Evolutionary conservation across 37 sponge, comb jelly and placozoan genomes (phyloP).

Genomic region (Beroe ovata): DNA sequence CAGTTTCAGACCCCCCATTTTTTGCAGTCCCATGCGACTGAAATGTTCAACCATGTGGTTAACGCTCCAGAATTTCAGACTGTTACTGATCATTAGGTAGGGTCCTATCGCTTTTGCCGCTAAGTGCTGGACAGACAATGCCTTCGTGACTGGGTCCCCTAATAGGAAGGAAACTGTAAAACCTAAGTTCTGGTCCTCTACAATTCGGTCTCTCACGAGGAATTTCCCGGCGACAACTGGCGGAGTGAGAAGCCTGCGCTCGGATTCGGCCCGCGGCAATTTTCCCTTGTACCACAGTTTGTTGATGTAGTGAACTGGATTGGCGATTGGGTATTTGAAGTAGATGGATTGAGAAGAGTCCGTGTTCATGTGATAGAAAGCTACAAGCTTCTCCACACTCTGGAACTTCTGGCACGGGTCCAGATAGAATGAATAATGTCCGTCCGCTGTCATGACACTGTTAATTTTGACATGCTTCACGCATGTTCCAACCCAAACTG

Average conservation of each 20-base stretch:
- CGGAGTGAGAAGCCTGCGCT: background rate
- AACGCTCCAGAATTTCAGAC: constrained; percentile 46
- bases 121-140: background rate
- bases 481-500: constrained; percentile 1
- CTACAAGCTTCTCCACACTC: background rate
- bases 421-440: background rate
- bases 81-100: background rate
- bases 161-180: constrained; percentile 46
- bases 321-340: constrained; percentile 58
- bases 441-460: background rate
- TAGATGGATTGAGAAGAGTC: background rate
- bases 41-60: constrained; percentile 13
- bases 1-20: background rate
- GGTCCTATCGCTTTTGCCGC: constrained; percentile 8
- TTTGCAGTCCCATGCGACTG: background rate
- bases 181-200: background rate
- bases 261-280: background rate
- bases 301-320: background rate
- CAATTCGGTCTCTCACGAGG: constrained; percentile 26
- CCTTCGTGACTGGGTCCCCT: background rate
- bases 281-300: constrained; percentile 58
- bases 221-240: background rate
- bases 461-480: constrained; percentile 55
- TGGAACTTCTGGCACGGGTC: background rate
- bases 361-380: background rate